Evolutionary conservation across 1,140 invertebrate genomes (phyloP).

Genomic region (Agrypnia vestita): DNA sequence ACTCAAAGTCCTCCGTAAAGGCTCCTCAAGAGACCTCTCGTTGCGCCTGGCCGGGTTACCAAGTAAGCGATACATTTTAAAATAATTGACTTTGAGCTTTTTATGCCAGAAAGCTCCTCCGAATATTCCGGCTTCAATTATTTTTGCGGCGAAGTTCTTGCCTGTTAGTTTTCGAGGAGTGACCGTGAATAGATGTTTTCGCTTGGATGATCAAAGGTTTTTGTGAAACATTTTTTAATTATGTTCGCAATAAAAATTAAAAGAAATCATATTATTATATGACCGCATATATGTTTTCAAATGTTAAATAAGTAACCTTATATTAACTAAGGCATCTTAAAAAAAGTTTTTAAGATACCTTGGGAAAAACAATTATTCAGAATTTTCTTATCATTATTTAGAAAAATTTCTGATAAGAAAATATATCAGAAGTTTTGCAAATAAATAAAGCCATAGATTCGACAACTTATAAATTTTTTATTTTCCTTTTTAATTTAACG

Average conservation of each 20-base stretch:
- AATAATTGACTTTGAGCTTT: constrained; percentile 55
- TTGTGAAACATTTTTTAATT: neutral
- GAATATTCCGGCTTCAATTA: constrained; percentile 35
- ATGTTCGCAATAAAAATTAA: constrained; percentile 10
- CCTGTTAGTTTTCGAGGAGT: neutral
- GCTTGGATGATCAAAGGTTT: neutral
- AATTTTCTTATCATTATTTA: too few relatives aligned
- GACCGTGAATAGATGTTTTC: neutral
- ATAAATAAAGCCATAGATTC: too few relatives aligned
- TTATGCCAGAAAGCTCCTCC: constrained; percentile 18
- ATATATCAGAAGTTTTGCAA: too few relatives aligned
- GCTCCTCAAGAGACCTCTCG: constrained; percentile 18
- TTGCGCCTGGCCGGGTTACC: constrained; percentile 10
- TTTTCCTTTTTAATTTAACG: too few relatives aligned
- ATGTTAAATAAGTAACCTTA: too few relatives aligned
- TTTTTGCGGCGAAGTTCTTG: constrained; percentile 35
- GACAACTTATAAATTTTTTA: too few relatives aligned
- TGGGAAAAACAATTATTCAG: too few relatives aligned
- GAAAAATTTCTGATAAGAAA: too few relatives aligned
- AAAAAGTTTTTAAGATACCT: too few relatives aligned
- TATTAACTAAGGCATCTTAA: too few relatives aligned
- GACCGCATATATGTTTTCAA: too few relatives aligned
- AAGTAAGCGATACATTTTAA: constrained; percentile 56
- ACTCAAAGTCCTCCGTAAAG: constrained; percentile 19
- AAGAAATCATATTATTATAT: neutral